phyloP scores from a whole-genome alignment of 1,140 invertebrate genomes.

The Anastatus disparis region DNA sequence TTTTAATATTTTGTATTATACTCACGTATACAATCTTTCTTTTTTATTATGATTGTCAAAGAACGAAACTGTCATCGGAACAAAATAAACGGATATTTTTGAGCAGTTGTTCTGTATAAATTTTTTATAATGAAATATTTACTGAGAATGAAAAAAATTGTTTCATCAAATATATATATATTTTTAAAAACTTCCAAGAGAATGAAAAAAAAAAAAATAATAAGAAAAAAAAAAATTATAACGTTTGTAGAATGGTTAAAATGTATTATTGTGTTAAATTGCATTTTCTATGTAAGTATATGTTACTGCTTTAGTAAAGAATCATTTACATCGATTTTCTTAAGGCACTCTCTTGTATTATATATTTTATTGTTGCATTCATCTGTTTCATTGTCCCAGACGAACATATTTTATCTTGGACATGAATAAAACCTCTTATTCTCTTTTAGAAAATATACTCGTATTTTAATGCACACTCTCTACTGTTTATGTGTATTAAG shows the following conservation, averaged over 20 bases:
- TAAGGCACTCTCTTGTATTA: conserved; percentile 7
- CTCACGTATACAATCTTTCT: neutral
- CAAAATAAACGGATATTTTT: neutral
- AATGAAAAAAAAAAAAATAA: too few relatives aligned
- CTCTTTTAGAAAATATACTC: conserved; percentile 10
- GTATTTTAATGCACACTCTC: conserved; percentile 18
- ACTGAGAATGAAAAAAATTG: too few relatives aligned
- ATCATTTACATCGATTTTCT: conserved; percentile 34
- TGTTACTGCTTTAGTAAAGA: neutral
- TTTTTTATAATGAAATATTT: too few relatives aligned
- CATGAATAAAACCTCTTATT: conserved; percentile 29
- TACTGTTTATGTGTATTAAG: neutral
- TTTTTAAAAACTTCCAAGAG: too few relatives aligned
- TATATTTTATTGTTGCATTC: conserved; percentile 34
- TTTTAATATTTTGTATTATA: conserved; percentile 15
- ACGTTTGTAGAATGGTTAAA: neutral
- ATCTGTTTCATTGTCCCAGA: conserved; percentile 28
- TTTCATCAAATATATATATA: too few relatives aligned
- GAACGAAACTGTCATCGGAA: neutral
- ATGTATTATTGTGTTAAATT: conserved; percentile 2
- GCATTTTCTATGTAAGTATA: neutral
- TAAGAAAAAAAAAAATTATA: conserved; percentile 1
- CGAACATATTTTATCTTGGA: conserved; percentile 26
- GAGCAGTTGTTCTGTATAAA: too few relatives aligned
- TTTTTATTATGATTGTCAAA: neutral